Evolutionary conservation across 2,797 vertebrate species (phyloP).

Genomic region (Adrianichthys oophorus): DNA sequence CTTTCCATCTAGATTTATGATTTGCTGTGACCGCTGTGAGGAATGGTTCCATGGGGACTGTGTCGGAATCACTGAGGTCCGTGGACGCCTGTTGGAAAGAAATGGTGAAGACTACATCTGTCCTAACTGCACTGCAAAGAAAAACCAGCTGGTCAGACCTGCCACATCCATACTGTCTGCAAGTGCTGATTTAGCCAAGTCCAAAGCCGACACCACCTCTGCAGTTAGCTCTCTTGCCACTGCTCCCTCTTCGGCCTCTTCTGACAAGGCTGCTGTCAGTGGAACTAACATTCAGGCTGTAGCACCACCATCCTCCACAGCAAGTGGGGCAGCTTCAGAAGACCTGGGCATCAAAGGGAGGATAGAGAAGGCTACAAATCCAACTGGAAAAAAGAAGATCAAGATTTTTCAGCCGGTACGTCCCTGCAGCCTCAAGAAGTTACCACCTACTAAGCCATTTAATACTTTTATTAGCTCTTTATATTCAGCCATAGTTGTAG

Average conservation of each 20-base stretch:
- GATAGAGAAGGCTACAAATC: constrained; percentile 96
- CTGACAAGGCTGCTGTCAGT: constrained; percentile 5
- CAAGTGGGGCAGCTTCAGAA: constrained; percentile 54
- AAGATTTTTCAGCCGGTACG: constrained; percentile 99
- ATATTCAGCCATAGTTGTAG: background rate
- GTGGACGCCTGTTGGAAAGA: constrained; percentile 92
- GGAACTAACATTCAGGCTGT: constrained; percentile 33
- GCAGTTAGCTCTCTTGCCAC: background rate
- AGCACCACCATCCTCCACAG: constrained; percentile 5
- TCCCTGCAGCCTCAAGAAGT: constrained; percentile 39
- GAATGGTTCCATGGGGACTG: constrained; percentile 99
- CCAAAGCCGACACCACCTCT: constrained; percentile 16
- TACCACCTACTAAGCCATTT: background rate
- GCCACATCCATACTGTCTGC: constrained; percentile 54
- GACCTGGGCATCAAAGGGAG: constrained; percentile 97
- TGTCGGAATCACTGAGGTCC: constrained; percentile 96
- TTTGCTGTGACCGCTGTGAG: constrained; percentile 98
- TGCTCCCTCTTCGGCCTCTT: background rate
- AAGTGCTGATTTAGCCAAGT: constrained; percentile 70
- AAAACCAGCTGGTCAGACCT: constrained; percentile 77
- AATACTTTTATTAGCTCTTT: background rate
- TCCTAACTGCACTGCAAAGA: constrained; percentile 94
- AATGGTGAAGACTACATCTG: constrained; percentile 98
- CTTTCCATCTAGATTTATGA: constrained; percentile 91
- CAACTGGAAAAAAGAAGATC: constrained; percentile 97